Evolutionary conservation across 2,888 invertebrate species (phyloP), one percentile per base, ranked within the genome.

Genomic region (Listrodromus nycthemerus): DNA sequence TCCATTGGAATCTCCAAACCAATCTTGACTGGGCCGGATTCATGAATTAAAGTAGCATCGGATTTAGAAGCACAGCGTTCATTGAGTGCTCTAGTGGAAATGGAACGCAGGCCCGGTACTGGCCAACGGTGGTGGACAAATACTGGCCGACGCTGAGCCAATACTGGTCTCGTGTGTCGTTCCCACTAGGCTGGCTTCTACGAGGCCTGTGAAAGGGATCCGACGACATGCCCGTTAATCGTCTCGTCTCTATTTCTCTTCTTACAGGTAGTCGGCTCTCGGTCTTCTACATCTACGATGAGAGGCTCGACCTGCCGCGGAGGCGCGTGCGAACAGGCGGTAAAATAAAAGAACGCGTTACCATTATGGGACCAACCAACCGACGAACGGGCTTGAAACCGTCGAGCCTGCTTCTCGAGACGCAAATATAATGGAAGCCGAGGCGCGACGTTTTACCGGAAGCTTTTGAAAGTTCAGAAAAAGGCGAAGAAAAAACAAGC

Each of bases 391-490:
- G 71, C 65, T 27, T 58, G 21, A 74, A 77, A 63, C 50, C 50
- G 61, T 74, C 74, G 83, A 69, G 67, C 27, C 65, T 37, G 27
- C 50, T 84, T 86, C 86, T 84, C 84, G 82, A 77, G 85, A 84
- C 82, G 86, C 73, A 86, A 87, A 88, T 86, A 89, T 89, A 90
- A 89, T 88, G 81, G 87, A 80, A 80, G 70, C 58, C 79, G 76
- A 66, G 50, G 70, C 70, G 37, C 65, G 75, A 52, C 77, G 73
- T 81, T 86, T 86, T 83, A 84, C 87, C 83, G 79, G 85, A 80
- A 71, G 82, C 77, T 87, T 61, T 61, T 75, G 78, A 81, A 81
- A 75, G 81, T 69, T 79, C 78, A 75, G 24, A 21, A 55, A 55
- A 52, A 52, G 19, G 21, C 19, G 2, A 80, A 19, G 66, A 63